phyloP scores from a whole-genome alignment of 2,113 vertebrate genomes.

The Mola mola region DNA sequence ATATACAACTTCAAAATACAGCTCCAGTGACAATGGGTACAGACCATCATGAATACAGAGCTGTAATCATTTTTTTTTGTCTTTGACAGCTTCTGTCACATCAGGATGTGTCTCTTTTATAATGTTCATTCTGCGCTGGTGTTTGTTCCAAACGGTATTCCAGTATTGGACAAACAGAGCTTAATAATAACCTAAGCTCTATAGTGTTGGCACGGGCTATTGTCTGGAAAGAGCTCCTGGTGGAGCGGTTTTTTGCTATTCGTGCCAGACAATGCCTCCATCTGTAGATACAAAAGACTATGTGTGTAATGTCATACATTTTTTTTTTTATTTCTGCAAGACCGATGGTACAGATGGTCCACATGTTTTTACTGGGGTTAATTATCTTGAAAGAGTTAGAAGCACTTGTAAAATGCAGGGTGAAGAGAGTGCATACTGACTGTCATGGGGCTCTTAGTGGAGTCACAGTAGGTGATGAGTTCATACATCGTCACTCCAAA shows the following conservation, averaged over 20 bases:
- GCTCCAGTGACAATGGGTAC: too few relatives aligned
- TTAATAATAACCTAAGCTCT: too few relatives aligned
- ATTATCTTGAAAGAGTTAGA: background rate
- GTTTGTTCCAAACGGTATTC: background rate
- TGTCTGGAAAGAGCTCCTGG: too few relatives aligned
- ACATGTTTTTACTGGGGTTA: too few relatives aligned
- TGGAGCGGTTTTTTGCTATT: too few relatives aligned
- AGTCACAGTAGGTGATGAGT: conserved; percentile 93
- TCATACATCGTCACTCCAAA: conserved; percentile 96
- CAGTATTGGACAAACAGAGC: background rate
- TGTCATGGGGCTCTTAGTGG: conserved; percentile 87
- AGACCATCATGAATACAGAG: too few relatives aligned
- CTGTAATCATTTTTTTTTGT: too few relatives aligned
- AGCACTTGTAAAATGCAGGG: background rate
- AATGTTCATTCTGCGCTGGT: background rate
- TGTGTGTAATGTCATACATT: conserved; percentile 1
- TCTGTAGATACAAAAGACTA: conserved; percentile 25
- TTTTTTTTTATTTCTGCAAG: background rate
- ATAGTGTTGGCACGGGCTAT: too few relatives aligned
- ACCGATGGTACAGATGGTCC: background rate
- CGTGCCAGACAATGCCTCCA: too few relatives aligned
- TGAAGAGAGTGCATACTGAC: conserved; percentile 71
- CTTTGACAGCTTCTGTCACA: background rate
- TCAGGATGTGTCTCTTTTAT: too few relatives aligned
- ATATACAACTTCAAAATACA: too few relatives aligned